Percentiles rank a stretch among this genome's conserved stretches.
Evolutionary conservation across 2,797 vertebrate species (phyloP).

Genomic region (Oryzias dopingdopingensis): DNA sequence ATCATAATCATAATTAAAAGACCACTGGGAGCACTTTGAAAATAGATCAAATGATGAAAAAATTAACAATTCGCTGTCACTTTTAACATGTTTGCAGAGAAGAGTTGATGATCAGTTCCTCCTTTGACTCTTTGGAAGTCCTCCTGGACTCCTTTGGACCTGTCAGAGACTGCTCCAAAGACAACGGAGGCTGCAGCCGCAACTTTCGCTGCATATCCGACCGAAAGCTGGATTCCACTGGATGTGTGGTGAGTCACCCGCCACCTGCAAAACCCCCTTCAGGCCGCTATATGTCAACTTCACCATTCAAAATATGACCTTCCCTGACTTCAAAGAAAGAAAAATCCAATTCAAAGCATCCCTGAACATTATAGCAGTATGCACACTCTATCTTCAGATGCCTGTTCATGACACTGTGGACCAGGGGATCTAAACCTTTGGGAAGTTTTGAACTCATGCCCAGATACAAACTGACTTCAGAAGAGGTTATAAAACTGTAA

Average conservation of each 20-base stretch:
- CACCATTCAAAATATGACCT: slow-evolving; percentile 2
- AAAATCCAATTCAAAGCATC: slow-evolving; percentile 15
- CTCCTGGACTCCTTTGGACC: slow-evolving; percentile 96
- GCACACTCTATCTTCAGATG: slow-evolving; percentile 13
- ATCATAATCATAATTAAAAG: no score
- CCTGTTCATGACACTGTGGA: slow-evolving; percentile 6
- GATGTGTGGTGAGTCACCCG: slow-evolving; percentile 88
- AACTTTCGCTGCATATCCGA: slow-evolving; percentile 98
- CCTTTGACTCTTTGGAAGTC: slow-evolving; percentile 96
- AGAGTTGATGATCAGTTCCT: slow-evolving; percentile 97
- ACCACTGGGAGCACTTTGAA: no score
- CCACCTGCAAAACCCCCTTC: slow-evolving; percentile 2
- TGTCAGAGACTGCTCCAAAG: slow-evolving; percentile 94
- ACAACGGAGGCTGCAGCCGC: slow-evolving; percentile 96
- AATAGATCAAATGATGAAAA: no score
- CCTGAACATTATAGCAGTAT: neutral
- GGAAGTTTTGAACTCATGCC: slow-evolving; percentile 17
- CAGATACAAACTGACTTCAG: slow-evolving; percentile 6
- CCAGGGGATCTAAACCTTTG: neutral
- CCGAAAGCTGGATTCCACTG: slow-evolving; percentile 94
- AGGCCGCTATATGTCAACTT: slow-evolving; percentile 7
- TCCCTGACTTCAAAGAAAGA: slow-evolving; percentile 3
- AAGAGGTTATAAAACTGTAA: slow-evolving; percentile 7
- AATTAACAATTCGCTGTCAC: neutral
- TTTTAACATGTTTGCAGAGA: slow-evolving; percentile 76